Conservation (phyloP, 2,888 invertebrate species). For the Sphaerophoria taeniata region DNA sequence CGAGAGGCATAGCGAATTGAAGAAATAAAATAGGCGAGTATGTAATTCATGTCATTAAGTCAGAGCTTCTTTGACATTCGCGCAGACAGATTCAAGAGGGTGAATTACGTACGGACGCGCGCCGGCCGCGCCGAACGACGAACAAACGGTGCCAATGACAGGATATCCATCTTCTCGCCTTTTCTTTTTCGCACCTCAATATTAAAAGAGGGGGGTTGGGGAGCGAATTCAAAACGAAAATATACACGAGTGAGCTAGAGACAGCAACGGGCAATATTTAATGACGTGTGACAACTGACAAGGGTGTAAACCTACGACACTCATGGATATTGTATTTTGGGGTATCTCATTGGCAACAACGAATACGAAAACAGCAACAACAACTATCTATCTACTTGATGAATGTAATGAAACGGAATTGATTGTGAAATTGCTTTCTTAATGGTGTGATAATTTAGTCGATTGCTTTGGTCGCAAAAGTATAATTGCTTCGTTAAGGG, state of each 20-base stretch:
- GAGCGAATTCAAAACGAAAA: not conserved
- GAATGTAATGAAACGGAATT: conserved; percentile 66
- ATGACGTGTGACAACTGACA: conserved; percentile 57
- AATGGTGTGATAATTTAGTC: conserved; percentile 71
- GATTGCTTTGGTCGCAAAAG: conserved; percentile 50
- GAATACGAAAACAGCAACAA: no score
- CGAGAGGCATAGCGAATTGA: conserved; percentile 30
- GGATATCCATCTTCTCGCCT: conserved; percentile 10
- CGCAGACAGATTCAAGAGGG: conserved; percentile 41
- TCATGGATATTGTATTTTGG: conserved; percentile 8
- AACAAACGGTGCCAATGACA: conserved; percentile 25
- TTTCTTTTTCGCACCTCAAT: not conserved
- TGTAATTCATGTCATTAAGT: conserved; percentile 52
- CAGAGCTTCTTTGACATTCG: conserved; percentile 51
- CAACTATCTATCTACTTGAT: conserved; percentile 40
- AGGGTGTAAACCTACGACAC: not conserved
- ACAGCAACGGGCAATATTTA: conserved; percentile 45
- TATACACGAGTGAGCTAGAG: conserved; percentile 17
- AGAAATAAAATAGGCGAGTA: conserved; percentile 29
- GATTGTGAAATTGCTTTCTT: conserved; percentile 70
- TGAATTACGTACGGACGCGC: conserved; percentile 24
- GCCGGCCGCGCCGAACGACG: no score
- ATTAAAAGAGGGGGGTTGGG: conserved; percentile 2
- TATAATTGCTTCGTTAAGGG: conserved; percentile 70
- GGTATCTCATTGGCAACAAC: conserved; percentile 37